These are phyloP conservation scores for Tromatobia lineatoria DNA, from an alignment of 2,888 invertebrate species.

Conservation along the genomic window DNA sequence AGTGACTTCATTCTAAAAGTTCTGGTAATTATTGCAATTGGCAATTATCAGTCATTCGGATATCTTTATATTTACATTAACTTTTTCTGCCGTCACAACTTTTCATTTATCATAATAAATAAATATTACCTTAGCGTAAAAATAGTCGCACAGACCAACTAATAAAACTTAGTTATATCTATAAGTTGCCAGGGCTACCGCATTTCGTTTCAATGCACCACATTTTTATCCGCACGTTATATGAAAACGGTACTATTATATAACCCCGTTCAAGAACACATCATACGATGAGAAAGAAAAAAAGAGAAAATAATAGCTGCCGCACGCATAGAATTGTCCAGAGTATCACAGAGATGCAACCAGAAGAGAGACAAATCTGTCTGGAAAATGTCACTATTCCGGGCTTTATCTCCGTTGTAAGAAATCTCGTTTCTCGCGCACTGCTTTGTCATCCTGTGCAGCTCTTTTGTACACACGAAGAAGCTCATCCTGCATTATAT, in stretches of 20 bases:
- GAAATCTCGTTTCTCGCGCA: constrained; percentile 7
- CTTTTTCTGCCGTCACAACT: too few species aligned
- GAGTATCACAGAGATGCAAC: not conserved
- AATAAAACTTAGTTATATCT: too few species aligned
- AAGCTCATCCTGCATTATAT: not conserved
- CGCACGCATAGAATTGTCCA: not conserved
- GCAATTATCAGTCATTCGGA: too few species aligned
- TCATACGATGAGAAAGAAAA: not conserved
- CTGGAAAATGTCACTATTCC: not conserved
- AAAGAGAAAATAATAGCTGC: not conserved
- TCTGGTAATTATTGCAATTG: too few species aligned
- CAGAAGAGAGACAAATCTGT: not conserved
- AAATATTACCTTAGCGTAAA: too few species aligned
- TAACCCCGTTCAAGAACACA: not conserved
- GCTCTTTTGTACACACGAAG: not conserved
- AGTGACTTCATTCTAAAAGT: not conserved
- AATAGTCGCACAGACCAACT: too few species aligned
- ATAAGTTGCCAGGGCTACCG: too few species aligned
- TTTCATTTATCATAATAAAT: too few species aligned
- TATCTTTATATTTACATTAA: too few species aligned
- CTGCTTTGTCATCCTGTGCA: not conserved
- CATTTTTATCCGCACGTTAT: not conserved
- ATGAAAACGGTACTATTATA: not conserved
- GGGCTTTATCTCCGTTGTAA: not conserved
- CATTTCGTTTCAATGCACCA: too few species aligned